Percentiles rank a stretch among this genome's conserved stretches.
Conservation (phyloP, 92 coral and sea anemone genomes). For the Epizoanthus illoricatus region DNA sequence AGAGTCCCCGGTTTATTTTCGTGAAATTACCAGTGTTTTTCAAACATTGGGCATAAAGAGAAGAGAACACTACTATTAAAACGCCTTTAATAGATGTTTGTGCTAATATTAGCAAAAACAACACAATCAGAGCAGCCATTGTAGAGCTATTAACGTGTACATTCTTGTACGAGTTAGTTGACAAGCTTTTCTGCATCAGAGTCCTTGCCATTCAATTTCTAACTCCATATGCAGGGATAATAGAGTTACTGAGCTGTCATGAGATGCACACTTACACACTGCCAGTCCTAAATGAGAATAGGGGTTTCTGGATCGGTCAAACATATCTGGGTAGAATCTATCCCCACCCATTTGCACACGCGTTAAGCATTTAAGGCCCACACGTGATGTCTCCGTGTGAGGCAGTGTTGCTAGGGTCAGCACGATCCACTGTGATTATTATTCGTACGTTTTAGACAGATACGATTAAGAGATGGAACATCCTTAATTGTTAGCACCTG, state of each 20-base stretch:
- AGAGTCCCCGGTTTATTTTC: too few species aligned
- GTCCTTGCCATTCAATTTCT: not conserved
- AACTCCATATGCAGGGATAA: not conserved
- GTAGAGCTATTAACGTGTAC: not conserved
- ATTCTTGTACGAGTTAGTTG: not conserved
- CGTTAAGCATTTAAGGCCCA: not conserved
- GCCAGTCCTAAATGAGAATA: conserved; percentile 21
- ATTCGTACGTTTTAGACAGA: conserved; percentile 68
- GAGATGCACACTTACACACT: not conserved
- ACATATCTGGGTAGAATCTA: conserved; percentile 31
- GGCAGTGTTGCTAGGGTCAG: conserved; percentile 83
- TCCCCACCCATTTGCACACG: conserved; percentile 41
- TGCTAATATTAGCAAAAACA: conserved; percentile 4
- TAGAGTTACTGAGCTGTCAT: not conserved
- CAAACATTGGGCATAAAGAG: too few species aligned
- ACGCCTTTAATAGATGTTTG: not conserved
- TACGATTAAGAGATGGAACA: conserved; percentile 74
- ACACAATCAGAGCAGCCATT: not conserved
- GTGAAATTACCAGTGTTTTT: not conserved
- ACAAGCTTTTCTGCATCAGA: not conserved
- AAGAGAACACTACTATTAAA: too few species aligned
- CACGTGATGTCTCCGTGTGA: conserved; percentile 22
- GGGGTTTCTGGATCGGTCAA: not conserved
- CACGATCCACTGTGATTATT: conserved; percentile 67
- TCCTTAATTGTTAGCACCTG: conserved; percentile 94